Evolutionary conservation across 2,888 invertebrate species (phyloP).

Genomic region (Folsomia candida): DNA sequence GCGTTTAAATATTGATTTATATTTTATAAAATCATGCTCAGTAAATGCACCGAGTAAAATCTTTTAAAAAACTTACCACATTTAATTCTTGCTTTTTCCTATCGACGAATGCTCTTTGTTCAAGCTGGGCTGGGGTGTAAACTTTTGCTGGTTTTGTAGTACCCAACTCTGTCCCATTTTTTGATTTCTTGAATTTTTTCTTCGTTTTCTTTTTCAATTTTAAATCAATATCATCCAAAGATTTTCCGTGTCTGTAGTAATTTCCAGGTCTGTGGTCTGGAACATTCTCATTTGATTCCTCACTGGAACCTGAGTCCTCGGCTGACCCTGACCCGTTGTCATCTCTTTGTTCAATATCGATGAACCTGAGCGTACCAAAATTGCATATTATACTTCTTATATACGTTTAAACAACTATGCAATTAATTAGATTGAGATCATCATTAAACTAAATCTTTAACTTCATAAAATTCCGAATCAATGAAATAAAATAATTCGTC

Average conservation of each 20-base stretch:
- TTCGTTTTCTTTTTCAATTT: slow-evolving; percentile 11
- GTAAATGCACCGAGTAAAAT: too few species aligned
- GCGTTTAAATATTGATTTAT: neutral
- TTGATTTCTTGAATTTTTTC: slow-evolving; percentile 17
- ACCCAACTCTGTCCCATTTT: neutral
- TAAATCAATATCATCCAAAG: neutral
- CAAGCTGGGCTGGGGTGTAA: neutral
- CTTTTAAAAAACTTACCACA: slow-evolving; percentile 2
- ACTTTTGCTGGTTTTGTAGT: neutral
- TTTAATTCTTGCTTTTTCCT: slow-evolving; percentile 12
- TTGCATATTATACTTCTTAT: neutral
- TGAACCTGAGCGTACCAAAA: slow-evolving; percentile 24
- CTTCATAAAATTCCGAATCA: too few species aligned
- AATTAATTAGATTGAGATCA: too few species aligned
- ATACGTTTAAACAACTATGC: neutral
- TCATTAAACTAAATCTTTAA: too few species aligned
- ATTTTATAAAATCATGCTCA: neutral
- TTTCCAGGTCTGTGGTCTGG: slow-evolving; percentile 9
- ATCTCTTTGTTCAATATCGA: slow-evolving; percentile 10
- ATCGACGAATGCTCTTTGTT: neutral
- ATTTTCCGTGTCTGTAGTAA: neutral
- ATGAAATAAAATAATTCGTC: too few species aligned
- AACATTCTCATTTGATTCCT: slow-evolving; percentile 23
- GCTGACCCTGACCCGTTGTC: slow-evolving; percentile 24
- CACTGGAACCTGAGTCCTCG: slow-evolving; percentile 25